Evolutionary conservation across 1,140 invertebrate genomes (phyloP).

Genomic region (Doryteuthis pealeii): DNA sequence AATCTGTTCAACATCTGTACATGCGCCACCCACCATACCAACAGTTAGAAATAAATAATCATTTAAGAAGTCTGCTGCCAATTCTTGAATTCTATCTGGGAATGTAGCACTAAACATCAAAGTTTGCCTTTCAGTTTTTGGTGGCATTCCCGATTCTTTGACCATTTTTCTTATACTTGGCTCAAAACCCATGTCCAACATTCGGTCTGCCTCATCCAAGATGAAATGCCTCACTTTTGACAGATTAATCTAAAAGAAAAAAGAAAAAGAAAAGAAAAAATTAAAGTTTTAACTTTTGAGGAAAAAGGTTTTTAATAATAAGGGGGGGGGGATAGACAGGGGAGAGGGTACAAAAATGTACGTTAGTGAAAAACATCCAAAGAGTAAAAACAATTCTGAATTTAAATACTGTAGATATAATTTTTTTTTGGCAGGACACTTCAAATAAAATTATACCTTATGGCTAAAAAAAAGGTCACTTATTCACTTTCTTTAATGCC

Average conservation of each 20-base stretch:
- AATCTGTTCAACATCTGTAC: slow-evolving; percentile 82
- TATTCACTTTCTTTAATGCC: too few species aligned
- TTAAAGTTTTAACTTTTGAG: too few species aligned
- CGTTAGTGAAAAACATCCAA: too few species aligned
- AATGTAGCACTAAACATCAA: slow-evolving; percentile 95
- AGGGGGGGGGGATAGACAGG: too few species aligned
- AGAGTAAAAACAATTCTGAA: too few species aligned
- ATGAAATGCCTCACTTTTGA: slow-evolving; percentile 78
- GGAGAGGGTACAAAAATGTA: too few species aligned
- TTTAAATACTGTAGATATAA: too few species aligned
- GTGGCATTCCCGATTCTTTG: slow-evolving; percentile 73
- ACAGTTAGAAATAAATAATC: slow-evolving; percentile 81
- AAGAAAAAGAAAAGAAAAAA: background rate
- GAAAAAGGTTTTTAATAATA: too few species aligned
- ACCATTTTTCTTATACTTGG: slow-evolving; percentile 76
- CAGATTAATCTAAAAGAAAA: slow-evolving; percentile 62
- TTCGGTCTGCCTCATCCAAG: slow-evolving; percentile 95
- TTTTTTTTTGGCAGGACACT: too few species aligned
- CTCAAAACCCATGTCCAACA: slow-evolving; percentile 87
- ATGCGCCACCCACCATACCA: slow-evolving; percentile 87
- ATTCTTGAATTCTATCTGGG: slow-evolving; percentile 76
- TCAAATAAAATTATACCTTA: too few species aligned
- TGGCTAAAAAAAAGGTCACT: too few species aligned
- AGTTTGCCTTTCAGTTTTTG: slow-evolving; percentile 72
- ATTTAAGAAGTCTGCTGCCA: slow-evolving; percentile 75